phyloP scores from a whole-genome alignment of 2,113 vertebrate genomes.

The Pongo abelii region DNA sequence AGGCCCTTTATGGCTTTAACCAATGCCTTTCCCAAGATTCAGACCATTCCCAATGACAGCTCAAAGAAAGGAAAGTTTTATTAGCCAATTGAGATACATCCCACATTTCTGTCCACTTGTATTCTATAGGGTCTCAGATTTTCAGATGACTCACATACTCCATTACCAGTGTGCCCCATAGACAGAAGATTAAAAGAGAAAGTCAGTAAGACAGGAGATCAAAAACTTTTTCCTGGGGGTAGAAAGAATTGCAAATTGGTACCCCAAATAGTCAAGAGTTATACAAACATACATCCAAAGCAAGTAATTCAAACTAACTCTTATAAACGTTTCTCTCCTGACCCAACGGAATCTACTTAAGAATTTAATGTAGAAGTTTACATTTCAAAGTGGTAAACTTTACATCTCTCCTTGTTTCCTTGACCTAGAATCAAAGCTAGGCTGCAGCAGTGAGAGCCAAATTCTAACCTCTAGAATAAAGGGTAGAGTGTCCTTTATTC shows the following conservation, averaged over 20 bases:
- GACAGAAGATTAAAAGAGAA: background rate
- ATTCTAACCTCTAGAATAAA: background rate
- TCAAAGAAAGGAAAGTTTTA: background rate
- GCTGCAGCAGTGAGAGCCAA: background rate
- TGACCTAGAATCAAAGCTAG: background rate
- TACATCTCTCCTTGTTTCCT: background rate
- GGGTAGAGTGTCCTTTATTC: background rate
- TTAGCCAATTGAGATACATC: background rate
- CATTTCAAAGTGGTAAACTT: background rate
- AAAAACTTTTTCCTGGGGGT: background rate
- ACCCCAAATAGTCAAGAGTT: background rate
- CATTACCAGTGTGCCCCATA: background rate
- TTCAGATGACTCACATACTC: background rate
- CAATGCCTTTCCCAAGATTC: background rate
- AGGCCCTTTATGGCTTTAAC: background rate
- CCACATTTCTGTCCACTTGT: background rate
- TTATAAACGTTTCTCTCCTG: background rate
- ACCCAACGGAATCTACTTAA: background rate
- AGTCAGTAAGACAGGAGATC: background rate
- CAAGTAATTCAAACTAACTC: background rate
- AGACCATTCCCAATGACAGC: background rate
- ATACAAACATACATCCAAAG: background rate
- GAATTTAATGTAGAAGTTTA: background rate
- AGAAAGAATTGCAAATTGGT: background rate
- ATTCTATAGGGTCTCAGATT: background rate